These are phyloP conservation scores for Euplagia quadripunctaria DNA, from an alignment of 2,888 invertebrate genomes.

Conservation along the genomic window DNA sequence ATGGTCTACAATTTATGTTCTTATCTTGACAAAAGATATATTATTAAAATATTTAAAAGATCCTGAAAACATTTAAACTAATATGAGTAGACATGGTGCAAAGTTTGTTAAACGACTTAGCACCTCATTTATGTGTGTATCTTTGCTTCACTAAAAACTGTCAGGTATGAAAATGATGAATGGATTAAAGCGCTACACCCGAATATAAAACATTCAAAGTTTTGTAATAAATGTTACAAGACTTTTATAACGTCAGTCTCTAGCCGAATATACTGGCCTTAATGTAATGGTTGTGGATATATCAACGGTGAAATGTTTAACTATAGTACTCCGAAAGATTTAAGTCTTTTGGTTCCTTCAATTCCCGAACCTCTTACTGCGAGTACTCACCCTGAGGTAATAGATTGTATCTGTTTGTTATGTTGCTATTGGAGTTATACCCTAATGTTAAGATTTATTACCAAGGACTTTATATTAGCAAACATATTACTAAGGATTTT, in stretches of 20 bases:
- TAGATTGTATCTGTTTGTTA: not conserved
- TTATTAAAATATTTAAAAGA: too few species aligned
- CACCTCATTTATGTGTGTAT: not conserved
- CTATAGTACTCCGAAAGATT: not conserved
- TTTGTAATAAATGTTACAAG: too few species aligned
- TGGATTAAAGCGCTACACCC: too few species aligned
- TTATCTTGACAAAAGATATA: slow-evolving; percentile 2
- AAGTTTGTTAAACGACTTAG: not conserved
- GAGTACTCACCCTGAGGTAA: not conserved
- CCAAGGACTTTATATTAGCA: too few species aligned
- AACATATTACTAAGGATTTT: not conserved
- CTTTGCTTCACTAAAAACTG: not conserved
- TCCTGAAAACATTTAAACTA: not conserved
- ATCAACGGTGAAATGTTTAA: too few species aligned
- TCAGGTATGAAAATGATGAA: too few species aligned
- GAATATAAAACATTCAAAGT: too few species aligned
- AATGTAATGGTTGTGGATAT: too few species aligned
- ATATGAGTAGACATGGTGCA: not conserved
- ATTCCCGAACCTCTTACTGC: not conserved
- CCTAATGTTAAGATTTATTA: not conserved
- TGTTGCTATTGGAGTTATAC: not conserved
- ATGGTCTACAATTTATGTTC: slow-evolving; percentile 26
- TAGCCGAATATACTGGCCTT: too few species aligned
- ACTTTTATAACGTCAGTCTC: too few species aligned
- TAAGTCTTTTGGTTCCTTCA: not conserved